Conservation (phyloP, 2,888 invertebrate genomes). For the Coronaproctus castanopsis region DNA sequence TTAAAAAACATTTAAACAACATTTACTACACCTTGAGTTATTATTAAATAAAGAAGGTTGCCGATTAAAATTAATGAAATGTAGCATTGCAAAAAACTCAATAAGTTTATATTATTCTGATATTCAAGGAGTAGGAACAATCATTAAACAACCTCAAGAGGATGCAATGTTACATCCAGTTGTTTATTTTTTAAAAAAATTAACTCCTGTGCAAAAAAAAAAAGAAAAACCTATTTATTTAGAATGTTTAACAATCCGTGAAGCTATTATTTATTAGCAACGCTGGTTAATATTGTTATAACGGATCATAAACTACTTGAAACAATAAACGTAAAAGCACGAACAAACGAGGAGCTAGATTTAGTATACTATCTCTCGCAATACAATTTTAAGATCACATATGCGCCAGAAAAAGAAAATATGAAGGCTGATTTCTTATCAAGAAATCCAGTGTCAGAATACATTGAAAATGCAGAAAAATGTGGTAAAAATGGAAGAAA, state of each 20-base stretch:
- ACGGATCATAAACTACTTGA: slow-evolving; percentile 1
- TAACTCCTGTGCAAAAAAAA: background rate
- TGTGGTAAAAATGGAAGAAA: background rate
- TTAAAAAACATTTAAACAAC: background rate
- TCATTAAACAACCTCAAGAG: slow-evolving; percentile 4
- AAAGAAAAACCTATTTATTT: slow-evolving; percentile 4
- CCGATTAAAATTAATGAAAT: background rate
- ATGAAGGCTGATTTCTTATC: slow-evolving; percentile 1
- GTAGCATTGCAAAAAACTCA: background rate
- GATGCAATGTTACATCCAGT: slow-evolving; percentile 1
- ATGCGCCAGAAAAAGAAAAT: slow-evolving; percentile 4
- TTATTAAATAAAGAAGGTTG: background rate
- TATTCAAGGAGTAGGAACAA: slow-evolving; percentile 18
- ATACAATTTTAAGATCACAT: slow-evolving; percentile 6
- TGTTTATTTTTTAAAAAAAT: slow-evolving; percentile 5
- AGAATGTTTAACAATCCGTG: slow-evolving; percentile 1
- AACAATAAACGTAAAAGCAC: slow-evolving; percentile 4
- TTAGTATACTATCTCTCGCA: background rate
- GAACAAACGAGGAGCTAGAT: slow-evolving; percentile 1
- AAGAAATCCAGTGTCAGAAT: slow-evolving; percentile 4
- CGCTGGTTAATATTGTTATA: slow-evolving; percentile 1
- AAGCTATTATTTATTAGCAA: slow-evolving; percentile 5
- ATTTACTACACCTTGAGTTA: background rate
- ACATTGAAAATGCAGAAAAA: slow-evolving; percentile 1
- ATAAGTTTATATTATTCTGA: slow-evolving; percentile 20